phyloP scores from a whole-genome alignment of 2,797 vertebrate genomes.

The Lutjanus argentimaculatus region DNA sequence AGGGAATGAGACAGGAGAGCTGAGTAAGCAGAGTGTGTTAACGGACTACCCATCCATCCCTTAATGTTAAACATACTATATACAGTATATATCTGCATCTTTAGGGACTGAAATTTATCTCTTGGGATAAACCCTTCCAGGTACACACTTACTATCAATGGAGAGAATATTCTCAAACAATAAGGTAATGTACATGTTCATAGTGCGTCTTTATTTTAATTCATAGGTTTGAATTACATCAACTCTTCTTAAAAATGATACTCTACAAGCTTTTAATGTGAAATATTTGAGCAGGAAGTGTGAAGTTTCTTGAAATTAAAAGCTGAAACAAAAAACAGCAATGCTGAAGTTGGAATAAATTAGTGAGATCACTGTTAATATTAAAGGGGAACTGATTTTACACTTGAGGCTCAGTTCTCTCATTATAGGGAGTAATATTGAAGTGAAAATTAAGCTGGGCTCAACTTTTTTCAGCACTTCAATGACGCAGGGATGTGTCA shows the following conservation, averaged over 20 bases:
- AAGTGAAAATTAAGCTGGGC: too few species aligned
- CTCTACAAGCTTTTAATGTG: not conserved
- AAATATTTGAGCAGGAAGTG: not conserved
- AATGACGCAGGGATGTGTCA: too few species aligned
- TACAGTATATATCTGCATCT: conserved; percentile 7
- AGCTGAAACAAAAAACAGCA: not conserved
- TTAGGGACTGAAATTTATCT: conserved; percentile 13
- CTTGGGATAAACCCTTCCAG: conserved; percentile 6
- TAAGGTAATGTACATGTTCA: not conserved
- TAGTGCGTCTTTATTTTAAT: not conserved
- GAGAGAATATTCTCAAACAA: not conserved
- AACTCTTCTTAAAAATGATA: not conserved
- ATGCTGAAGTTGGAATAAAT: not conserved
- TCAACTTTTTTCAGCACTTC: too few species aligned
- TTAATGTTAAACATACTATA: conserved; percentile 4
- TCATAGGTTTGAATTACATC: not conserved
- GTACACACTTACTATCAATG: not conserved
- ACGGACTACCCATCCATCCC: conserved; percentile 1
- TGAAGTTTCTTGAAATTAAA: too few species aligned
- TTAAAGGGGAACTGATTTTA: not conserved
- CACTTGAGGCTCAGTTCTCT: not conserved
- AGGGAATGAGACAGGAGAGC: conserved; percentile 34
- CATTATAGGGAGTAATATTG: not conserved
- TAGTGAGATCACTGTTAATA: not conserved
- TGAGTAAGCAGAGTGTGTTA: conserved; percentile 32